A percentile compares a stretch with the other conserved stretches of the same genome.
phyloP scores from a whole-genome alignment of 2,797 vertebrate species.

The Micropoecilia bifurca region DNA sequence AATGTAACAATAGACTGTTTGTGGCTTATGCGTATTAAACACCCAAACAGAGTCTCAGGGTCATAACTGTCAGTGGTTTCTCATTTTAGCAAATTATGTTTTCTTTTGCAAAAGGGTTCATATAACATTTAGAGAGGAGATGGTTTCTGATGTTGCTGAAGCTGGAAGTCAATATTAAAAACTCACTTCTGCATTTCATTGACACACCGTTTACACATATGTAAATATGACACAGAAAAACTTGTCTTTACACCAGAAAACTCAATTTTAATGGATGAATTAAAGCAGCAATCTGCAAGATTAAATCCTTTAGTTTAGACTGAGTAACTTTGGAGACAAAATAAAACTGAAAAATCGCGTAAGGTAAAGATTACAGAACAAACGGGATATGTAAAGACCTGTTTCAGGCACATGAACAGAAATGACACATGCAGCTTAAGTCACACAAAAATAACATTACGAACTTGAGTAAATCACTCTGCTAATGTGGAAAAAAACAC shows the following conservation, averaged over 20 bases:
- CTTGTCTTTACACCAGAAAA: neutral
- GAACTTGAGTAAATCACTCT: too few relatives aligned
- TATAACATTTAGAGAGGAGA: neutral
- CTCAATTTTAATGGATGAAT: neutral
- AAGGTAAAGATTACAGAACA: neutral
- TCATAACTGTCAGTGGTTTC: neutral
- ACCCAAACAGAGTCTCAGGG: neutral
- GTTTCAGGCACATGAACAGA: neutral
- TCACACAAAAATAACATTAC: too few relatives aligned
- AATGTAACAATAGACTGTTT: constrained; percentile 4
- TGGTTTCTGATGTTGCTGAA: neutral
- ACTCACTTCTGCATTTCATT: neutral
- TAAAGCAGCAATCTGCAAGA: neutral
- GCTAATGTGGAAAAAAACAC: too few relatives aligned
- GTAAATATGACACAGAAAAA: neutral
- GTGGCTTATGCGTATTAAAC: neutral
- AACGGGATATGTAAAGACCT: neutral
- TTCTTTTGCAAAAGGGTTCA: neutral
- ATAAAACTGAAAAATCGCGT: neutral
- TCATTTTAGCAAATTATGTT: neutral
- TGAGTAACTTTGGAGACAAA: neutral
- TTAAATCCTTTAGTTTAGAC: neutral
- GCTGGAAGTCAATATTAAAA: neutral
- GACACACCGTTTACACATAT: neutral
- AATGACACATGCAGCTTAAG: neutral